A percentile compares a stretch with the other conserved stretches of the same genome.
These are phyloP conservation scores for Amyelois transitella DNA, from an alignment of 1,140 invertebrate species.

Conservation along the genomic window DNA sequence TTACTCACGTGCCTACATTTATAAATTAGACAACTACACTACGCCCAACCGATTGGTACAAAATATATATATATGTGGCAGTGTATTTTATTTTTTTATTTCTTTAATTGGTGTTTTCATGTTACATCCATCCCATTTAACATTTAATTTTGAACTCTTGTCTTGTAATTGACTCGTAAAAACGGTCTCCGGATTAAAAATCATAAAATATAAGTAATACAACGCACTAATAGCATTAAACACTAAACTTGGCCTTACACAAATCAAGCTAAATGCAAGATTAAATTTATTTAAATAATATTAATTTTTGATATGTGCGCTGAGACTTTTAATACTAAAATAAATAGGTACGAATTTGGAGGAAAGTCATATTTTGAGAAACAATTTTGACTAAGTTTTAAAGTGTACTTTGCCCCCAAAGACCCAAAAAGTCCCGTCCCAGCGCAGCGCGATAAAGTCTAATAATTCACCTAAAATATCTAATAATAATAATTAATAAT, in stretches of 20 bases:
- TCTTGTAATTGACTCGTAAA: constrained; percentile 13
- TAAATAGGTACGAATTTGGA: neutral
- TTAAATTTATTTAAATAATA: constrained; percentile 6
- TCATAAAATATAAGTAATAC: neutral
- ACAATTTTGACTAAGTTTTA: neutral
- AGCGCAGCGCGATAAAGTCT: constrained; percentile 5
- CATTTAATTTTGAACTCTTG: constrained; percentile 17
- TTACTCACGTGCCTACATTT: constrained; percentile 13
- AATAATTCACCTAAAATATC: constrained; percentile 12
- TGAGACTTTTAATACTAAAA: constrained; percentile 2
- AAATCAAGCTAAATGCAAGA: constrained; percentile 27
- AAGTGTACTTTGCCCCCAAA: neutral
- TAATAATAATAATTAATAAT: constrained; percentile 10
- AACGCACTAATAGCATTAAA: constrained; percentile 1
- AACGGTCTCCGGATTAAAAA: neutral
- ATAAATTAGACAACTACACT: constrained; percentile 23
- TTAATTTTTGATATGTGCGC: neutral
- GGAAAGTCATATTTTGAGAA: constrained; percentile 1
- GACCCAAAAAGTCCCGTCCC: too few species aligned
- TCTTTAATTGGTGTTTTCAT: constrained; percentile 22
- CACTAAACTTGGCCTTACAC: constrained; percentile 21
- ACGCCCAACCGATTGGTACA: constrained; percentile 12
- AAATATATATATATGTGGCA: constrained; percentile 24
- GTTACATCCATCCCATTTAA: constrained; percentile 10
- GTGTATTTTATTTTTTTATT: constrained; percentile 19